Evolutionary conservation across 2,797 vertebrate species (phyloP).

Genomic region (Eleutherodactylus coqui): DNA sequence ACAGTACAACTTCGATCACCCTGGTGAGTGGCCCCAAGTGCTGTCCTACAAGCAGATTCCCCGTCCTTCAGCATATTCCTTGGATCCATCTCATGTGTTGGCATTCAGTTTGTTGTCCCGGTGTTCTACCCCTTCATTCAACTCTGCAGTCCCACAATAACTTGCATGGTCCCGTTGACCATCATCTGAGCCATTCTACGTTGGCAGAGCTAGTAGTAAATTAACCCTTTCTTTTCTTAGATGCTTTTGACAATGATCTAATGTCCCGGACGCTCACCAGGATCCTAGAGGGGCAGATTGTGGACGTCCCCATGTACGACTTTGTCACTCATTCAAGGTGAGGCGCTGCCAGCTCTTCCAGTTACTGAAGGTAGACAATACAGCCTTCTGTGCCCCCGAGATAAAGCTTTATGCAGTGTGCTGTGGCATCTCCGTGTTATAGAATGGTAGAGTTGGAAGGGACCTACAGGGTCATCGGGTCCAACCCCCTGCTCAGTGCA

Average conservation of each 20-base stretch:
- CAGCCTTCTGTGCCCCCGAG: not conserved
- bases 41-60: too few species aligned
- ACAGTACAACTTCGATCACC: constrained; percentile 98
- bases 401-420: not conserved
- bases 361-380: too few species aligned
- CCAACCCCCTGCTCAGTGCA: too few species aligned
- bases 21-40: constrained; percentile 76
- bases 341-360: constrained; percentile 20
- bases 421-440: not conserved
- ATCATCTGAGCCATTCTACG: too few species aligned
- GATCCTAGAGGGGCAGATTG: constrained; percentile 88
- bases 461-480: too few species aligned
- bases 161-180: too few species aligned
- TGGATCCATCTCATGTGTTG: too few species aligned
- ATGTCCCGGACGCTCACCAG: constrained; percentile 91
- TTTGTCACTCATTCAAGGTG: constrained; percentile 96
- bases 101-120: too few species aligned
- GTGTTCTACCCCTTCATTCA: not conserved
- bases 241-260: constrained; percentile 94
- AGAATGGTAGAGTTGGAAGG: too few species aligned
- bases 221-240: constrained; percentile 69
- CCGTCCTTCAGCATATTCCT: too few species aligned
- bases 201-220: not conserved
- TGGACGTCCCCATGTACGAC: constrained; percentile 93
- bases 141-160: too few species aligned